Percentiles rank a stretch among this genome's conserved stretches.
phyloP scores from a whole-genome alignment of 2,888 invertebrate genomes.

The Stegophylla sp. region DNA sequence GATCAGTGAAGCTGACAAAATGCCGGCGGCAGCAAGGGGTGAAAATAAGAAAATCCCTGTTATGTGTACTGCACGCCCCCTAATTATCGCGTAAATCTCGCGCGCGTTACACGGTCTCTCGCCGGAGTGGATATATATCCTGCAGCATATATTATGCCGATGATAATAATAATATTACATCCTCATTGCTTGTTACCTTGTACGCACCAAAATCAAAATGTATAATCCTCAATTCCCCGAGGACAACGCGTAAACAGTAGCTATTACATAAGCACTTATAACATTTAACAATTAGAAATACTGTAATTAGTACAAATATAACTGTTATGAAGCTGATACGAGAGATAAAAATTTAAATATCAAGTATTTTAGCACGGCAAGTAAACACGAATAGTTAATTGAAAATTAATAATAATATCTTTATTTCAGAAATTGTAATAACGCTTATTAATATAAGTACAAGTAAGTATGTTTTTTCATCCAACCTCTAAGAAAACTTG shows the following conservation, averaged over 20 bases:
- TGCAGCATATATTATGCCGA: background rate
- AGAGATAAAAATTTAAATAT: too few relatives aligned
- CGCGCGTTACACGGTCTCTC: background rate
- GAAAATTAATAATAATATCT: too few relatives aligned
- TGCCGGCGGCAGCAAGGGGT: constrained; percentile 15
- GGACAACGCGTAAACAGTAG: background rate
- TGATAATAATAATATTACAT: background rate
- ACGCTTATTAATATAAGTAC: too few relatives aligned
- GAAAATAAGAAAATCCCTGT: constrained; percentile 51
- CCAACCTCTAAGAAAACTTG: too few relatives aligned
- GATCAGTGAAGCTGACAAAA: constrained; percentile 53
- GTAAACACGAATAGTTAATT: too few relatives aligned
- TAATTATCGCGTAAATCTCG: constrained; percentile 39
- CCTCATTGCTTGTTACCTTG: background rate
- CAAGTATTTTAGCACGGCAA: too few relatives aligned
- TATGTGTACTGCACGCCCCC: constrained; percentile 31
- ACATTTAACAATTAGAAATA: too few relatives aligned
- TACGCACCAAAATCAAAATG: background rate
- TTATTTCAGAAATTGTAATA: too few relatives aligned
- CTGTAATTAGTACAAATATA: too few relatives aligned
- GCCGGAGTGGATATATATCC: background rate
- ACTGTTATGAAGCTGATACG: too few relatives aligned
- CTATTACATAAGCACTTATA: background rate
- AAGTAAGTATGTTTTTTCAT: too few relatives aligned
- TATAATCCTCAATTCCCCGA: background rate